A percentile compares a stretch with the other conserved stretches of the same genome.
phyloP scores from a whole-genome alignment of 2,797 vertebrate genomes.

The Notolepis coatsorum region DNA sequence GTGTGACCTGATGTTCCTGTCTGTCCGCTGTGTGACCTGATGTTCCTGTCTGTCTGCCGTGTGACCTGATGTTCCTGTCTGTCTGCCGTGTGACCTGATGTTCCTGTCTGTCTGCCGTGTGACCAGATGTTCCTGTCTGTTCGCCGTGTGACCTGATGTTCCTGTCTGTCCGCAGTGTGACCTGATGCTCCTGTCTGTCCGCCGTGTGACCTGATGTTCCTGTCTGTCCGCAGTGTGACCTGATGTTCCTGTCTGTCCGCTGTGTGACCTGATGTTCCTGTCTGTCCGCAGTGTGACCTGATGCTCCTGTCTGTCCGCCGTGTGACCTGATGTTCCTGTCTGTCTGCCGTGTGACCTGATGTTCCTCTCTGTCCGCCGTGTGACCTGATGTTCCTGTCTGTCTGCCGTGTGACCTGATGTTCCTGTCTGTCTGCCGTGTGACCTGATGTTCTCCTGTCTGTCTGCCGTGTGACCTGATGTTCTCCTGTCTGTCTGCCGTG shows the following conservation, averaged over 20 bases:
- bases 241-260: conserved; percentile 20
- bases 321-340: conserved; percentile 34
- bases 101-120: conserved; percentile 40
- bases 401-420: conserved; percentile 53
- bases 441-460: conserved; percentile 28
- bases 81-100: conserved; percentile 35
- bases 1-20: conserved; percentile 50
- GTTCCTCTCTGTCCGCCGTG: conserved; percentile 30
- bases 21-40: conserved; percentile 36
- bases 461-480: conserved; percentile 51
- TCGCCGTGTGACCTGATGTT: conserved; percentile 37
- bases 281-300: conserved; percentile 48
- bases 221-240: conserved; percentile 48
- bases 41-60: conserved; percentile 31
- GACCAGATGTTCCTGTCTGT: conserved; percentile 40
- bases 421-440: conserved; percentile 33
- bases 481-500: conserved; percentile 32
- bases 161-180: conserved; percentile 45
- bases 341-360: conserved; percentile 51
- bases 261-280: conserved; percentile 38
- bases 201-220: conserved; percentile 37
- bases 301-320: conserved; percentile 27
- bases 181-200: conserved; percentile 30
- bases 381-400: conserved; percentile 31
- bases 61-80: conserved; percentile 48